phyloP scores from a whole-genome alignment of 2,797 vertebrate genomes.

The Betta splendens region DNA sequence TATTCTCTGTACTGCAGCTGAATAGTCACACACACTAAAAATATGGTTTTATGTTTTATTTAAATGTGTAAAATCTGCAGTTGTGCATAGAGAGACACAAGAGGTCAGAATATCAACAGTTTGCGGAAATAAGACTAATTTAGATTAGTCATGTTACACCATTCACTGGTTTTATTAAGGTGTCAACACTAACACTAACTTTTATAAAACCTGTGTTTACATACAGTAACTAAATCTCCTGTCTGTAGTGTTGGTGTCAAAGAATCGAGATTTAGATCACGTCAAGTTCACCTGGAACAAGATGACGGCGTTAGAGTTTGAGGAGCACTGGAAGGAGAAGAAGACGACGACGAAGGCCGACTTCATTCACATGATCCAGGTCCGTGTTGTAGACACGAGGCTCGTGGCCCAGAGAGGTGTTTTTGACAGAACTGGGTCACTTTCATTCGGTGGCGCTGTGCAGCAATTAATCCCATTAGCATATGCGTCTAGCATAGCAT shows the following conservation, averaged over 20 bases:
- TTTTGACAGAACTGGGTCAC: constrained; percentile 54
- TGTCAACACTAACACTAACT: too few species aligned
- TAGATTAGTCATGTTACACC: too few species aligned
- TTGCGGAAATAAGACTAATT: too few species aligned
- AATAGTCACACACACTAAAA: too few species aligned
- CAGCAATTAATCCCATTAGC: constrained; percentile 57
- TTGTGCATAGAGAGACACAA: too few species aligned
- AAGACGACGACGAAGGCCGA: constrained; percentile 85
- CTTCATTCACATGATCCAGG: constrained; percentile 98
- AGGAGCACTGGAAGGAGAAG: constrained; percentile 81
- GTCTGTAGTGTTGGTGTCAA: constrained; percentile 78
- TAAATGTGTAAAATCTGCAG: not conserved
- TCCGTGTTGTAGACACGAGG: constrained; percentile 46
- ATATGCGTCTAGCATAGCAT: constrained; percentile 41
- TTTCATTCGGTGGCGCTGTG: constrained; percentile 34
- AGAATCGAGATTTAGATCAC: constrained; percentile 82
- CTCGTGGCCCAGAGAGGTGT: constrained; percentile 8
- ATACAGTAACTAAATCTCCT: constrained; percentile 7
- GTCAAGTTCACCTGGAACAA: constrained; percentile 89
- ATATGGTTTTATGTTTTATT: constrained; percentile 12
- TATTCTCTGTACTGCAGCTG: not conserved
- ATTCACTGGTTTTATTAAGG: too few species aligned
- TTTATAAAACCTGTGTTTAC: too few species aligned
- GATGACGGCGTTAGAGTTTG: constrained; percentile 89
- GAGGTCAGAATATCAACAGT: too few species aligned